A percentile compares a stretch with the other conserved stretches of the same genome.
phyloP scores from a whole-genome alignment of 1,140 invertebrate species.

The Neodiprion virginianus region DNA sequence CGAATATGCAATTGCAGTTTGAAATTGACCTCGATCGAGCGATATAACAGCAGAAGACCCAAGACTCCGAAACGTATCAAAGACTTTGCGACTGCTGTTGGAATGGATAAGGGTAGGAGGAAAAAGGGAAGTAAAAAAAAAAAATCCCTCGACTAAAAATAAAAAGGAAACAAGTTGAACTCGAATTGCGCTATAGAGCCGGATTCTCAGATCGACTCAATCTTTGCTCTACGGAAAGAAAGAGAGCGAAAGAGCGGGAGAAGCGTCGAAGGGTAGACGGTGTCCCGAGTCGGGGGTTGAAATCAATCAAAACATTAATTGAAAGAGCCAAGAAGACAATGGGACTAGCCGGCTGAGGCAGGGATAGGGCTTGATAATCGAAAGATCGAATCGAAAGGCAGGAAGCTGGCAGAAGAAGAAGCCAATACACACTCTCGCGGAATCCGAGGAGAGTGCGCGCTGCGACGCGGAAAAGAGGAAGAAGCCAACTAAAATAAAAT shows the following conservation, averaged over 20 bases:
- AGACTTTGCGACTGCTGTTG: too few relatives aligned
- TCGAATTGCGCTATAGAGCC: too few relatives aligned
- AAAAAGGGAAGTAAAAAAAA: background rate
- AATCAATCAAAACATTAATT: slow-evolving; percentile 65
- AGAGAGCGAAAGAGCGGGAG: background rate
- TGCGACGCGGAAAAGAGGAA: slow-evolving; percentile 20
- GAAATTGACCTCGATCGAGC: too few relatives aligned
- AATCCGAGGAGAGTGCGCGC: slow-evolving; percentile 1
- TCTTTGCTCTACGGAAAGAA: background rate
- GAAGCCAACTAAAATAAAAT: slow-evolving; percentile 19
- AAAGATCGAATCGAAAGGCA: slow-evolving; percentile 47
- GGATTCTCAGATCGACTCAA: too few relatives aligned
- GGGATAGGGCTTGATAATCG: slow-evolving; percentile 56
- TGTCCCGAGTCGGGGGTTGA: slow-evolving; percentile 40
- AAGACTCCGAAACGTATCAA: too few relatives aligned
- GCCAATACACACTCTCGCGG: background rate
- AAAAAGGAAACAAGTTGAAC: too few relatives aligned
- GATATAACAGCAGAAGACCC: too few relatives aligned
- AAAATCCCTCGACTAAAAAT: background rate
- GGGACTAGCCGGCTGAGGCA: slow-evolving; percentile 28
- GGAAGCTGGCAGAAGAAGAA: slow-evolving; percentile 21
- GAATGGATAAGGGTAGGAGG: background rate
- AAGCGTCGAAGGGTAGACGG: slow-evolving; percentile 23
- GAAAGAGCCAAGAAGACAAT: slow-evolving; percentile 62
- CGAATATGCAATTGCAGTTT: too few relatives aligned